Evolutionary conservation across 2,888 invertebrate species (phyloP).

Genomic region (Heliconius sara): DNA sequence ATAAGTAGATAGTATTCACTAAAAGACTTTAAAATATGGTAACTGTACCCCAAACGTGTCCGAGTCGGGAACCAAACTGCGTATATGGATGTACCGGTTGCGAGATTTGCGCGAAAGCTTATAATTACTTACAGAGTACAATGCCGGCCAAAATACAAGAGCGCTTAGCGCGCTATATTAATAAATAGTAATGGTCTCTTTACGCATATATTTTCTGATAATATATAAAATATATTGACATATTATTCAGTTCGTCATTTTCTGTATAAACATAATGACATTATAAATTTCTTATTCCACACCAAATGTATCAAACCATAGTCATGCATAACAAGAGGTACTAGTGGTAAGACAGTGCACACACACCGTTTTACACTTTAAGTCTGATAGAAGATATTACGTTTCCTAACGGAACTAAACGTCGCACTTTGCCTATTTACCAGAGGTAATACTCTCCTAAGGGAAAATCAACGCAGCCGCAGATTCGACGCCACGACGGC

Average conservation of each 20-base stretch:
- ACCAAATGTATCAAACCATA: too few species aligned
- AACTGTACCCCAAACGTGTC: constrained; percentile 14
- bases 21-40: neutral
- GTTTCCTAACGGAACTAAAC: too few species aligned
- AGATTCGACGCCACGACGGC: too few species aligned
- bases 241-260: too few species aligned
- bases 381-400: too few species aligned
- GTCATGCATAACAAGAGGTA: neutral
- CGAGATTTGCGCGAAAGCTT: constrained; percentile 22
- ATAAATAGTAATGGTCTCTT: neutral
- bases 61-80: constrained; percentile 25
- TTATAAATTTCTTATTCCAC: neutral
- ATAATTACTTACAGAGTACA: constrained; percentile 13
- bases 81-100: constrained; percentile 29
- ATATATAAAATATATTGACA: too few species aligned
- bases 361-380: too few species aligned
- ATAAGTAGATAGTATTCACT: neutral
- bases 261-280: too few species aligned
- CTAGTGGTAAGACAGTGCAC: too few species aligned
- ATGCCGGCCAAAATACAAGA: neutral
- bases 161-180: neutral
- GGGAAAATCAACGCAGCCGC: too few species aligned
- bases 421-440: too few species aligned
- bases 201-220: neutral
- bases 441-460: too few species aligned